These are phyloP conservation scores for Cricetomys ansorgei DNA, from an alignment of 2,113 vertebrate genomes.

Conservation along the genomic window DNA sequence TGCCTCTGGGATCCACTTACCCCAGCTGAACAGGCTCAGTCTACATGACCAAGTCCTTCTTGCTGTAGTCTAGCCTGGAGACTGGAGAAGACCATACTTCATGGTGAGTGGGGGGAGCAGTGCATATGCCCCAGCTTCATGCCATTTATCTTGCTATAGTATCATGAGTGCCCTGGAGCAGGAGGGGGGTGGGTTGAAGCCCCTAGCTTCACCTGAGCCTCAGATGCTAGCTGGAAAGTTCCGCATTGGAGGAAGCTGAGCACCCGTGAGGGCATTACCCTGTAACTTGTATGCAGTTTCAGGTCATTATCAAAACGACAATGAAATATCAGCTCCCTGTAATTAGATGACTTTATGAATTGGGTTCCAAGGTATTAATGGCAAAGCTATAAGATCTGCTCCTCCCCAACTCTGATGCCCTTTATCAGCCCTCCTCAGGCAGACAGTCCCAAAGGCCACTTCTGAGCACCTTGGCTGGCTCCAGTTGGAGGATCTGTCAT, in stretches of 20 bases:
- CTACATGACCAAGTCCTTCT: neutral
- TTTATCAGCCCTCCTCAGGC: neutral
- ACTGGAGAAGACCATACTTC: neutral
- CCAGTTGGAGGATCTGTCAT: neutral
- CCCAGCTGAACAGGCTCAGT: neutral
- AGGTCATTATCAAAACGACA: constrained; percentile 73
- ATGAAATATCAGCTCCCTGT: constrained; percentile 64
- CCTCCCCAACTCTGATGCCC: neutral
- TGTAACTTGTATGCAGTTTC: constrained; percentile 75
- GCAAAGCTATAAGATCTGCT: constrained; percentile 1
- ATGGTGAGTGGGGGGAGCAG: rapidly evolving
- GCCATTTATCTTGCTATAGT: neutral
- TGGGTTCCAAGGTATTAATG: constrained; percentile 56
- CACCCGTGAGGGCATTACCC: constrained; percentile 51
- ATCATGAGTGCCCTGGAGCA: neutral
- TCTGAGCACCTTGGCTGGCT: neutral
- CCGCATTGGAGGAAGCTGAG: neutral
- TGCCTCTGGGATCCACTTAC: neutral
- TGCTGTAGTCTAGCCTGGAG: neutral
- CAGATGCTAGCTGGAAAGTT: neutral
- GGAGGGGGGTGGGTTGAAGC: too few species aligned
- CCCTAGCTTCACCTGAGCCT: neutral
- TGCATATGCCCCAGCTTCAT: neutral
- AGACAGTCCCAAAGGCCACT: neutral
- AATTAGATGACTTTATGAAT: constrained; percentile 74